Conservation (phyloP, 1,140 invertebrate species). For the Zaprionus africanus region DNA sequence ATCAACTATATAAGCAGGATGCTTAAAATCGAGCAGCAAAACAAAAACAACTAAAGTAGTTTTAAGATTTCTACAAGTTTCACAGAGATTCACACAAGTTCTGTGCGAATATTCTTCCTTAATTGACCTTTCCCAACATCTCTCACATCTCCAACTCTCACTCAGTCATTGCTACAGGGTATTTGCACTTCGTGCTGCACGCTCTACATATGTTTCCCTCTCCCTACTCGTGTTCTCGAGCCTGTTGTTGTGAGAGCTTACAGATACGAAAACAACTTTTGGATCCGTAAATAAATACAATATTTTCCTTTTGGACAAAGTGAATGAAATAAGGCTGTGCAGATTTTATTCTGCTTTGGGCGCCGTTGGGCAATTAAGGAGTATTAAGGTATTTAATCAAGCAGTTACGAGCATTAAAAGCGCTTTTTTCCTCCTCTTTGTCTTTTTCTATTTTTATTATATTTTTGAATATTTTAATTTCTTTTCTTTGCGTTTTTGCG, state of each 20-base stretch:
- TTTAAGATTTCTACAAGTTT: neutral
- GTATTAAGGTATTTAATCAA: constrained; percentile 52
- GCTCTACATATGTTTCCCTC: neutral
- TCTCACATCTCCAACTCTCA: neutral
- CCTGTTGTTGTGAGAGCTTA: constrained; percentile 4
- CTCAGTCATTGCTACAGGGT: neutral
- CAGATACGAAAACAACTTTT: constrained; percentile 8
- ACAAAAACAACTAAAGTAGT: neutral
- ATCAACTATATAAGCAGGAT: neutral
- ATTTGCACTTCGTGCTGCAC: neutral
- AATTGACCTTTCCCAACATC: neutral
- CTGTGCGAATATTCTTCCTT: neutral
- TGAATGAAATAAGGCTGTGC: neutral
- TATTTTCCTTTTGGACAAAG: constrained; percentile 2
- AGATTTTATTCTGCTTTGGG: constrained; percentile 37
- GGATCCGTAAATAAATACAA: constrained; percentile 6
- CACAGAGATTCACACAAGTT: neutral
- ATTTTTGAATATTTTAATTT: constrained; percentile 10
- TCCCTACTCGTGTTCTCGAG: neutral
- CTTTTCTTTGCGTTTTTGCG: constrained; percentile 19
- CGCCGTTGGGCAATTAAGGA: constrained; percentile 64
- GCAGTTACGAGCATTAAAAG: constrained; percentile 27
- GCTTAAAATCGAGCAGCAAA: neutral
- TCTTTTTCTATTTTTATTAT: neutral
- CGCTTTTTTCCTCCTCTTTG: constrained; percentile 12